Evolutionary conservation across 2,888 invertebrate genomes (phyloP).

Genomic region (Netelia inedita): DNA sequence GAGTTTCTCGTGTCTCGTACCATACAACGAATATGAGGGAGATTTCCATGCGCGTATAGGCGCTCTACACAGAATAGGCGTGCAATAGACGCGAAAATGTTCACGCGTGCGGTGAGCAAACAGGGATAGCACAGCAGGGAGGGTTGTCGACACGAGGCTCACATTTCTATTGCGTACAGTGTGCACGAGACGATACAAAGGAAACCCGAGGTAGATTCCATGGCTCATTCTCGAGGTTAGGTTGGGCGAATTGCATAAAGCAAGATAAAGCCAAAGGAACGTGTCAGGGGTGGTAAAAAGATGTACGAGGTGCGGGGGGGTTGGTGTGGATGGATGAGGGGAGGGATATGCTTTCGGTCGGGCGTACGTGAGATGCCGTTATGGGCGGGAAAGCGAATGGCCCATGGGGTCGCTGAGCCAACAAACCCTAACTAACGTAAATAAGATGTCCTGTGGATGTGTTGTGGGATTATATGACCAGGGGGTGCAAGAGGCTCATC

Average conservation of each 20-base stretch:
- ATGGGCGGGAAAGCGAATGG: conserved; percentile 75
- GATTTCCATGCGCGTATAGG: not conserved
- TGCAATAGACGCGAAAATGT: conserved; percentile 44
- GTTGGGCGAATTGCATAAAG: conserved; percentile 46
- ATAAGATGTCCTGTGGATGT: conserved; percentile 81
- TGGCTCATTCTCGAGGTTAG: conserved; percentile 37
- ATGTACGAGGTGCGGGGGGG: conserved; percentile 29
- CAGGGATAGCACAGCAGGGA: not conserved
- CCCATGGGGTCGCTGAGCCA: conserved; percentile 82
- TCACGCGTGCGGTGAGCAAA: conserved; percentile 13
- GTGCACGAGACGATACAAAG: conserved; percentile 37
- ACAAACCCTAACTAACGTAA: conserved; percentile 85
- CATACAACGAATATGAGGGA: not conserved
- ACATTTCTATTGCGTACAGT: conserved; percentile 30
- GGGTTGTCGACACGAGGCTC: conserved; percentile 29
- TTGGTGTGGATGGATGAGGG: conserved; percentile 20
- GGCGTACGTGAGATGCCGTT: conserved; percentile 45
- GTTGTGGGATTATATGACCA: conserved; percentile 20
- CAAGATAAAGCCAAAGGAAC: conserved; percentile 40
- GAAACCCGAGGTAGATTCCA: not conserved
- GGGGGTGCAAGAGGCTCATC: not conserved
- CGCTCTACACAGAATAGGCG: conserved; percentile 59
- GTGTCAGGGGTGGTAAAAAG: conserved; percentile 29
- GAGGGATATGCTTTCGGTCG: conserved; percentile 14
- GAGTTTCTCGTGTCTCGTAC: conserved; percentile 3